Base-by-base conservation (phyloP, 2,113 vertebrate species). In the Mesoclemmys tuberculata region DNA sequence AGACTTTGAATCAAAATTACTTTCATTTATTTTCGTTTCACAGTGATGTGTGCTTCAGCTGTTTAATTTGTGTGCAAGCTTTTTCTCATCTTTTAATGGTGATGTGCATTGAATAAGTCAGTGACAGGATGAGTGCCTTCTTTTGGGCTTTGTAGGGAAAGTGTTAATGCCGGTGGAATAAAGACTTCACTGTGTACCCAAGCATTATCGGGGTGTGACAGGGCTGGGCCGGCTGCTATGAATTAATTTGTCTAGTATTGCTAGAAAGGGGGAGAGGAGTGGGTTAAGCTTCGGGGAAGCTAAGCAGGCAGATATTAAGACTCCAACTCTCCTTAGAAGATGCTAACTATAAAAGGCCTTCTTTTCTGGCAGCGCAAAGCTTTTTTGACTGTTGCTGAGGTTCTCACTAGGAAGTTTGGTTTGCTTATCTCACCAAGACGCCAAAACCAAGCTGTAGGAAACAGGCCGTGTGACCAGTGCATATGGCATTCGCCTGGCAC, bases 1-100 rank as follows among this genome's bases (percentile, higher is more conserved):
- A 58, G 71, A 61, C 31, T 93, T 68, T 5, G 24, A 93, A 94
- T 93, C 74, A 90, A 83, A 82, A 51, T 54, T 29, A 84, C 48
- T 82, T 24, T 84, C 44, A 83, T 75, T 83, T 46, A 84, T 77
- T 51, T 38, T 51, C 27, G 61, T 87, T 89, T 52, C 35, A 6
- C 13, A 51, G 31, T 6, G 46, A 38, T 46, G 51, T 4, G 58
- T 26, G 18, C 48, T 64, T 78, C 52, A n/a, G 51, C 9, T 11
- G 19, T 79, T 16, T n/a, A 27, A 84, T 79, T 7, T 51, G 12
- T 46, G 6, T 79, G 12, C 8, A 89, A n/a, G n/a, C 8, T n/a
- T 68, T 68, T 64, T 54, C 38, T 75, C 51, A 85, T 71, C 29
- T 82, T 48, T 27, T 46, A 86, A 80, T 26, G 89, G 35, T 27